A percentile compares a stretch with the other conserved stretches of the same genome.
Conservation (phyloP, 2,888 invertebrate species). For the Heteromyza rotundicornis region DNA sequence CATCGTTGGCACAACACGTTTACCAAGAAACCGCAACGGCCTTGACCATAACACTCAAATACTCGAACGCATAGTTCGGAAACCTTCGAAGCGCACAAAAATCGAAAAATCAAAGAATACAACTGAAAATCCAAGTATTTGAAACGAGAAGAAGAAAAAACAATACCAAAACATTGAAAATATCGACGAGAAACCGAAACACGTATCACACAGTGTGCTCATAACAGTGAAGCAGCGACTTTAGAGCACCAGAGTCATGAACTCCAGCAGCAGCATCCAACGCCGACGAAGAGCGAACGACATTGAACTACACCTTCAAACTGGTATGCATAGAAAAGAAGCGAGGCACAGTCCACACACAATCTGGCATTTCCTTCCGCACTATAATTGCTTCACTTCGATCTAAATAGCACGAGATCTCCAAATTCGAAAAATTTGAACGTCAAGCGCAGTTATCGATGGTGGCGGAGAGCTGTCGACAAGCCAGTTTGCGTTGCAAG, state of each 20-base stretch:
- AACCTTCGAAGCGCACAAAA: constrained; percentile 30
- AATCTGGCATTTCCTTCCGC: constrained; percentile 23
- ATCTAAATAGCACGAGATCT: too few species aligned
- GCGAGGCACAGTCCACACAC: background rate
- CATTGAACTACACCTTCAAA: constrained; percentile 28
- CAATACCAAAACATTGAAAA: constrained; percentile 15
- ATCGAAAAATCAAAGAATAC: background rate
- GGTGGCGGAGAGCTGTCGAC: too few species aligned
- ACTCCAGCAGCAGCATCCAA: constrained; percentile 2
- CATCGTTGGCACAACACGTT: too few species aligned
- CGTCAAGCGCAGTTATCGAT: too few species aligned
- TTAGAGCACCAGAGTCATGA: constrained; percentile 10
- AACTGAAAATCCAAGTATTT: constrained; percentile 27
- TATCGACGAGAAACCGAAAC: constrained; percentile 10
- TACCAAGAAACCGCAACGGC: too few species aligned
- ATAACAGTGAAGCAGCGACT: background rate
- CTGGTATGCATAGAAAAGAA: background rate
- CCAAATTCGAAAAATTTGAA: too few species aligned
- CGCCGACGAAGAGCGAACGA: background rate
- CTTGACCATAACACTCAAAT: constrained; percentile 53
- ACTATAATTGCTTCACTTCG: constrained; percentile 12
- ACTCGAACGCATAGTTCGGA: too few species aligned
- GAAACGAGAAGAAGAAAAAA: too few species aligned
- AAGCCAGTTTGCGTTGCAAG: too few species aligned
- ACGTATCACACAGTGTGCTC: too few species aligned